Conservation (phyloP, 2,797 vertebrate genomes). For the Neosilurus mollespiculum region DNA sequence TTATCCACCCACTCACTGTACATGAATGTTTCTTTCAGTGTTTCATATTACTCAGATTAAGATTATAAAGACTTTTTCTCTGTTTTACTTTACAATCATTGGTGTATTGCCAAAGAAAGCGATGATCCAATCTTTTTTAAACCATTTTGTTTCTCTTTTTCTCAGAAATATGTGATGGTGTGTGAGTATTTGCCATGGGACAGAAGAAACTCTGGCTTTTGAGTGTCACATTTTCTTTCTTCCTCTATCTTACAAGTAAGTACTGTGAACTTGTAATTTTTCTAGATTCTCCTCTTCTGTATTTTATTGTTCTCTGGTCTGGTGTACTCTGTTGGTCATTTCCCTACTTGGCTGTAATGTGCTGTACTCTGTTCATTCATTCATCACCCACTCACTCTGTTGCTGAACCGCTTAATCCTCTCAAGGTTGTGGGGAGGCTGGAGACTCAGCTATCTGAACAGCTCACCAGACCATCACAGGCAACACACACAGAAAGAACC, state of each 20-base stretch:
- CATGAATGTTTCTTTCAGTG: no score
- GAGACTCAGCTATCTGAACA: no score
- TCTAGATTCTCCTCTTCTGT: background rate
- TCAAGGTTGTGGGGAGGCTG: no score
- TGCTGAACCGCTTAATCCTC: no score
- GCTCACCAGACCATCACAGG: no score
- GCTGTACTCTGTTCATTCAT: background rate
- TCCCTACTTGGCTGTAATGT: background rate
- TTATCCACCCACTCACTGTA: background rate
- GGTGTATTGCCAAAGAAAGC: background rate
- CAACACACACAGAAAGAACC: no score
- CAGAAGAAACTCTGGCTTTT: slow-evolving; percentile 73
- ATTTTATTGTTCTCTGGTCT: background rate
- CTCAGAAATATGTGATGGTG: slow-evolving; percentile 73
- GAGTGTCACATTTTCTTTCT: slow-evolving; percentile 68
- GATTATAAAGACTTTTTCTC: background rate
- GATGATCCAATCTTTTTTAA: slow-evolving; percentile 35
- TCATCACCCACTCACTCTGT: no score
- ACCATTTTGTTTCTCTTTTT: slow-evolving; percentile 46
- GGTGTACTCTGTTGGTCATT: background rate
- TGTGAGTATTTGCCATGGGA: slow-evolving; percentile 79
- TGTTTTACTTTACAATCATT: background rate
- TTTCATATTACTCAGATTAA: background rate
- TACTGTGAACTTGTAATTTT: slow-evolving; percentile 37
- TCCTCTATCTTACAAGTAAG: slow-evolving; percentile 76